Evolutionary conservation across 2,888 invertebrate species (phyloP), one percentile per base, ranked within the genome.

Genomic region (Pachliopta kotzebuea): DNA sequence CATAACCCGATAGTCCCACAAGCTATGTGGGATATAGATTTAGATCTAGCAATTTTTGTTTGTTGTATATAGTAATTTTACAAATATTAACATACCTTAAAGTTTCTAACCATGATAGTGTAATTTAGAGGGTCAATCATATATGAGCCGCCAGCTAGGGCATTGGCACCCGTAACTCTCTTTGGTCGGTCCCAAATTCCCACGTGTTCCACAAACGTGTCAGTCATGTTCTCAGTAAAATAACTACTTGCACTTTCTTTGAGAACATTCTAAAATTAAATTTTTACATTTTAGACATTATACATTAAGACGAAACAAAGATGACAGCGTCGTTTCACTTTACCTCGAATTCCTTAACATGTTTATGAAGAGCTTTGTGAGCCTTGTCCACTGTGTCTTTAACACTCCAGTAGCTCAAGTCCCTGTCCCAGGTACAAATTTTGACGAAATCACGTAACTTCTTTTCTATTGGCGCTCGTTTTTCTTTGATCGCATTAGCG

Each of bases 361-460:
- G 95, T 81, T 98, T 98, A 79, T 96, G 96, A 14, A 99, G 88
- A 23, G 95, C 96, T 69, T 96, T 95, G 79, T 98, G 98, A 0
- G 97, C 96, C 77, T 97, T 97, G 52, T 96, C 95, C 0, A 98
- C 95, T 0, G 97, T 96, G 71, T 96, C 96, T 73, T 96, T 97
- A 62, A 99, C 95, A 42, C 98, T 95, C 95, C 97, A 98, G 81
- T 98, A 98, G 76, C 96, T 99, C 18, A 97, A 94, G 77, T 99
- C 99, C 76, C 97, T 95, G 75, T 96, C 97, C 96, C 99, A 99
- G 50, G 97, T 94, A 60, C 96, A 96, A 62, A 99, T 98, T 85
- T 98, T 98, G 0, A 99, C 96, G 79, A 97, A 98, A 72, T 98
- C 98, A 71, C 96, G 95, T 17, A 99, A 84, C 81, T 98, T 96